These are phyloP conservation scores for Carlito syrichta DNA, from an alignment of 2,113 vertebrate species.

Conservation along the genomic window DNA sequence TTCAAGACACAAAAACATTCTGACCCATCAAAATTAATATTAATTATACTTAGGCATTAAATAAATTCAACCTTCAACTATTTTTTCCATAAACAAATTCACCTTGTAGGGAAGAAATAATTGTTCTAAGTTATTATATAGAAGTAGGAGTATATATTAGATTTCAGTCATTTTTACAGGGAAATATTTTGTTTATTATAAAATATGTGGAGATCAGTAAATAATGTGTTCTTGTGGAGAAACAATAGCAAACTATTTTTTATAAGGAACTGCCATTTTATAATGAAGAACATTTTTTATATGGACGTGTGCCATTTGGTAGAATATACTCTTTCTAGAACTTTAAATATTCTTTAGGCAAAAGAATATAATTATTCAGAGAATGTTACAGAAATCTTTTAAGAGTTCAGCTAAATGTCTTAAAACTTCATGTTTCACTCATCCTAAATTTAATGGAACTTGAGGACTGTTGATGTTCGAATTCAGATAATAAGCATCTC, in stretches of 20 bases:
- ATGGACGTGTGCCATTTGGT: not conserved
- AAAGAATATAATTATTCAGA: not conserved
- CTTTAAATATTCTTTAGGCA: not conserved
- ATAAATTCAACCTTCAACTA: not conserved
- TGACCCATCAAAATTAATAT: not conserved
- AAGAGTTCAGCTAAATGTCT: not conserved
- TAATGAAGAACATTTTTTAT: conserved; percentile 42
- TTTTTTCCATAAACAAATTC: not conserved
- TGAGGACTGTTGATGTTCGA: not conserved
- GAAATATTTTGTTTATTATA: conserved; percentile 18
- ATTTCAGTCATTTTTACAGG: not conserved
- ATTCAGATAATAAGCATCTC: not conserved
- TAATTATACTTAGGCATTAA: not conserved
- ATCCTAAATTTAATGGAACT: conserved; percentile 11
- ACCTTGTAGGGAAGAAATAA: not conserved
- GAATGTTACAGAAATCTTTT: not conserved
- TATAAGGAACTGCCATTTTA: conserved; percentile 21
- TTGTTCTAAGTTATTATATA: not conserved
- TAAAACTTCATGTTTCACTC: not conserved
- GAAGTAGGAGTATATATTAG: not conserved
- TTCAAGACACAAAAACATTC: not conserved
- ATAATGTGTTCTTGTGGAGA: not conserved
- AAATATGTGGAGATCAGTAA: not conserved
- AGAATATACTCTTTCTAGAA: not conserved
- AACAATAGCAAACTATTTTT: conserved; percentile 5